Evolutionary conservation across 2,113 vertebrate species (phyloP).

Genomic region (Corvus hawaiiensis): DNA sequence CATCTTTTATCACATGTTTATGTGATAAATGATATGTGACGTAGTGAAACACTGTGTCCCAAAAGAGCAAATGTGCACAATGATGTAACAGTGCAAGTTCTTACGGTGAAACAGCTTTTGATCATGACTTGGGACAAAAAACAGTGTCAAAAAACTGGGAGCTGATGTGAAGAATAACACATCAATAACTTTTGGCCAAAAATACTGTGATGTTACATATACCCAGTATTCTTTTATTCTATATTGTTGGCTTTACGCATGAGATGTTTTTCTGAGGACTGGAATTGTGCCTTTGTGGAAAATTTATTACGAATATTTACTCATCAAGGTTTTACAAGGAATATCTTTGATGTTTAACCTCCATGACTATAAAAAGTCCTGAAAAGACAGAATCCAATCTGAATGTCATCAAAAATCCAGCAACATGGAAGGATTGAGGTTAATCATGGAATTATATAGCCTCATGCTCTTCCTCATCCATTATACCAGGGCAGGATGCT

Average conservation of each 20-base stretch:
- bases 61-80: not conserved
- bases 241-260: not conserved
- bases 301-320: not conserved
- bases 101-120: not conserved
- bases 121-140: not conserved
- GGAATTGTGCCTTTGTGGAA: not conserved
- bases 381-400: not conserved
- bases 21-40: fast-evolving
- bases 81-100: not conserved
- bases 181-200: not conserved
- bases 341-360: not conserved
- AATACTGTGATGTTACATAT: not conserved
- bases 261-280: not conserved
- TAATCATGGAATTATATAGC: not conserved
- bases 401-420: not conserved
- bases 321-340: not conserved
- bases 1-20: not conserved
- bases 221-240: not conserved
- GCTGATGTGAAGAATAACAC: not conserved
- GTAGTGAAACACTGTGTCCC: not conserved
- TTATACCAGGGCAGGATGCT: not conserved
- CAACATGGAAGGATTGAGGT: not conserved
- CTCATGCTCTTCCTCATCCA: fast-evolving
- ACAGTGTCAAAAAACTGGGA: not conserved
- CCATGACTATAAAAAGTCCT: not conserved